A percentile compares a stretch with the other conserved stretches of the same genome.
These are phyloP conservation scores for Cremastinae sp. DNA, from an alignment of 2,888 invertebrate species.

Conservation along the genomic window DNA sequence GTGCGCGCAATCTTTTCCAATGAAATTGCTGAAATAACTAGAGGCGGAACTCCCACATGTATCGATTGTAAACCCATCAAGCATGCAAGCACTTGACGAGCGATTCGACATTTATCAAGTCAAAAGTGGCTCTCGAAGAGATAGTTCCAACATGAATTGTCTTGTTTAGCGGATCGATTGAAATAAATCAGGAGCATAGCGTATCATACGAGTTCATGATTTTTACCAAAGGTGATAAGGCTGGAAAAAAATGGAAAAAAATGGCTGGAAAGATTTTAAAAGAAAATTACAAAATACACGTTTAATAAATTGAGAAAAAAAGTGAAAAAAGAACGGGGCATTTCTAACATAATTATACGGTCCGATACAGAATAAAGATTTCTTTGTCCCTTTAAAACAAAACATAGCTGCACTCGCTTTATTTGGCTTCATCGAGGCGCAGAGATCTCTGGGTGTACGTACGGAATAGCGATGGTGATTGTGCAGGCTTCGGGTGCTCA, in stretches of 20 bases:
- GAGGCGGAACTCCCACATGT: constrained; percentile 37
- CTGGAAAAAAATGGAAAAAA: neutral
- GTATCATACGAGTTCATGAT: neutral
- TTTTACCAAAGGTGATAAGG: neutral
- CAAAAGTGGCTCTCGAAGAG: too few relatives aligned
- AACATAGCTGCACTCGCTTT: constrained; percentile 26
- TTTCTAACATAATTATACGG: constrained; percentile 70
- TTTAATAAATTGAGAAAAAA: neutral
- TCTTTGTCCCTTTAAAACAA: constrained; percentile 33
- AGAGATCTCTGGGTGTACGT: constrained; percentile 14
- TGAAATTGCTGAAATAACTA: constrained; percentile 57
- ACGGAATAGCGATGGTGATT: constrained; percentile 27
- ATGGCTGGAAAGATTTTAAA: neutral
- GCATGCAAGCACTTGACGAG: neutral
- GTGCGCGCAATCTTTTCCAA: constrained; percentile 65
- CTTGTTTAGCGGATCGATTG: too few relatives aligned
- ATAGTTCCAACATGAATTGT: too few relatives aligned
- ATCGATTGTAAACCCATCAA: constrained; percentile 9
- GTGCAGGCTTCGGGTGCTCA: constrained; percentile 16
- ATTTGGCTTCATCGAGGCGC: constrained; percentile 22
- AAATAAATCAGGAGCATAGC: neutral
- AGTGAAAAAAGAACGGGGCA: constrained; percentile 44
- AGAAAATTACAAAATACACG: constrained; percentile 40
- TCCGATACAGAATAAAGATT: constrained; percentile 56
- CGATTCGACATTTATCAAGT: neutral